Conservation (phyloP, 1,140 invertebrate genomes). For the Periplaneta americana region DNA sequence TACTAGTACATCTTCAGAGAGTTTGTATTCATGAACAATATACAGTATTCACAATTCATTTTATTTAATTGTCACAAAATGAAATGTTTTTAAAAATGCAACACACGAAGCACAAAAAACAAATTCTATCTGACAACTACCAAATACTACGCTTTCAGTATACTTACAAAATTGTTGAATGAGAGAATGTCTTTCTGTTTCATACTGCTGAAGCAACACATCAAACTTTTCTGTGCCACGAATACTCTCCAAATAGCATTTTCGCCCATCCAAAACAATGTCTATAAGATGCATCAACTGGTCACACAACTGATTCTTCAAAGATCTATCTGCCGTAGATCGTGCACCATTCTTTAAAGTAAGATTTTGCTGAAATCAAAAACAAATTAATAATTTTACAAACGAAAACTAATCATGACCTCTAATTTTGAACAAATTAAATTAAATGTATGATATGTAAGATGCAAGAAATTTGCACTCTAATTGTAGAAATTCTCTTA, state of each 20-base stretch:
- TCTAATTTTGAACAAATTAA: not conserved
- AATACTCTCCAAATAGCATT: constrained; percentile 64
- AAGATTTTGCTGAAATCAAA: constrained; percentile 40
- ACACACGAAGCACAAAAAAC: no score
- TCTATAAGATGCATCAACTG: constrained; percentile 70
- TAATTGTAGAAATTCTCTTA: no score
- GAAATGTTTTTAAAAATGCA: no score
- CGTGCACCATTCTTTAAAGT: constrained; percentile 52
- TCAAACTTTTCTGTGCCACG: constrained; percentile 49
- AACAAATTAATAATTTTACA: constrained; percentile 13
- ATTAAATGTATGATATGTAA: no score
- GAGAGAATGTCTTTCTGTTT: constrained; percentile 54
- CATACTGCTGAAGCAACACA: constrained; percentile 57
- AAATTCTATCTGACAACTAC: no score
- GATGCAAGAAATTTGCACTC: no score
- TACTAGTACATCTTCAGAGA: no score
- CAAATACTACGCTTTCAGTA: no score
- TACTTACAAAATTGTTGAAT: constrained; percentile 51
- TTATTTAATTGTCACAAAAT: no score
- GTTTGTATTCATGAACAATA: no score
- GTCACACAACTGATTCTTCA: constrained; percentile 54
- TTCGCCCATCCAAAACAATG: constrained; percentile 67
- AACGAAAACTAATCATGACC: no score
- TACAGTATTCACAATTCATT: no score
- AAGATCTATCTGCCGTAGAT: constrained; percentile 42